Evolutionary conservation across 2,113 vertebrate genomes (phyloP).

Genomic region (human (Homo sapiens)): DNA sequence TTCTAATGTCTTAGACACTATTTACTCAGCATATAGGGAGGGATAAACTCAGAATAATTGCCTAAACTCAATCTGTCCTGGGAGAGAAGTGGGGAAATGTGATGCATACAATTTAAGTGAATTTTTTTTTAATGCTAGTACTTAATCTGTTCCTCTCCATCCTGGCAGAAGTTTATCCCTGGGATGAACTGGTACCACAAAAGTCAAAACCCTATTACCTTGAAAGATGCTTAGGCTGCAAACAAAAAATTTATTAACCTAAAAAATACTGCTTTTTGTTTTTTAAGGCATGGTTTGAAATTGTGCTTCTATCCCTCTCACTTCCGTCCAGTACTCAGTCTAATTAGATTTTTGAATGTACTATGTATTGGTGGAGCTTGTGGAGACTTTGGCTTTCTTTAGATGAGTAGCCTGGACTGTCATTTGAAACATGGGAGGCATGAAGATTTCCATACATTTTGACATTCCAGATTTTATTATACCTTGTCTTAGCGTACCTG

Average conservation of each 20-base stretch:
- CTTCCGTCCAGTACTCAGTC: neutral
- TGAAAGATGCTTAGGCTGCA: neutral
- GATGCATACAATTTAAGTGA: neutral
- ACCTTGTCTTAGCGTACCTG: neutral
- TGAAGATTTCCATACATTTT: neutral
- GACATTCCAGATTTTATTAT: neutral
- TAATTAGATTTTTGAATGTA: neutral
- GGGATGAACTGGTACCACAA: neutral
- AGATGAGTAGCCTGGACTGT: neutral
- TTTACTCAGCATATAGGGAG: constrained; percentile 30
- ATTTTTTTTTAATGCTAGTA: neutral
- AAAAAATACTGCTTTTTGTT: neutral
- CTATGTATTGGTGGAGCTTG: neutral
- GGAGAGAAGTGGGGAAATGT: neutral
- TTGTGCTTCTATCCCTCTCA: neutral
- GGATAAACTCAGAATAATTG: neutral
- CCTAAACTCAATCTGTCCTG: neutral
- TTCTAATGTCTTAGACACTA: neutral
- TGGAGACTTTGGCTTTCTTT: neutral
- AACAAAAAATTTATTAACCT: neutral
- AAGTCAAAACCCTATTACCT: neutral
- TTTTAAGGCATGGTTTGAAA: neutral
- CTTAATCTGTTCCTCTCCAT: neutral
- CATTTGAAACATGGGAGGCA: neutral
- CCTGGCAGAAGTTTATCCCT: neutral